These are phyloP conservation scores for Callionymus lyra DNA, from an alignment of 2,113 vertebrate species.

Conservation along the genomic window DNA sequence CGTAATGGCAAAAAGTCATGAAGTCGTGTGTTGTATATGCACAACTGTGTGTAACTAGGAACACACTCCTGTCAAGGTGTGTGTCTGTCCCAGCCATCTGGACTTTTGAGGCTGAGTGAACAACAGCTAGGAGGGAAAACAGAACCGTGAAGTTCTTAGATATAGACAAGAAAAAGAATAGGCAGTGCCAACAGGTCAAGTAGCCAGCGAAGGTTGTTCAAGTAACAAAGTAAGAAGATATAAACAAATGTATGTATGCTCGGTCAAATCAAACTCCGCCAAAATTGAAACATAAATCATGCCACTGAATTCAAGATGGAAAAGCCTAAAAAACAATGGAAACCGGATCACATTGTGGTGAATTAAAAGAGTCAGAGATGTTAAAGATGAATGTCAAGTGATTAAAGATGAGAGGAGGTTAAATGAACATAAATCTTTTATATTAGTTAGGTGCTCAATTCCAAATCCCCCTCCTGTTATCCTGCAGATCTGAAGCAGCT, in stretches of 20 bases:
- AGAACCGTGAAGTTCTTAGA: conserved; percentile 79
- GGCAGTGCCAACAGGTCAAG: conserved; percentile 12
- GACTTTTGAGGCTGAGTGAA: conserved; percentile 82
- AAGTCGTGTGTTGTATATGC: conserved; percentile 15
- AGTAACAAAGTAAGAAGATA: too few species aligned
- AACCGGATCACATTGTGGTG: conserved; percentile 55
- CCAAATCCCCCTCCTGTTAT: conserved; percentile 43
- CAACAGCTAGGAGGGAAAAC: conserved; percentile 93
- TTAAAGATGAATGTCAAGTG: conserved; percentile 54
- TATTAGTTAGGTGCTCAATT: conserved; percentile 52
- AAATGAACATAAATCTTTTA: conserved; percentile 37
- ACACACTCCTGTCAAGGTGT: conserved; percentile 28
- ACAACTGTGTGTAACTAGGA: conserved; percentile 11
- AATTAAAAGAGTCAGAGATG: conserved; percentile 56
- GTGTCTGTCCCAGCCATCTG: conserved; percentile 76
- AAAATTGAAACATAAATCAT: conserved; percentile 19
- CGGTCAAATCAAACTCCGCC: conserved; percentile 21
- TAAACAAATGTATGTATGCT: neutral
- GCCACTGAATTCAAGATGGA: conserved; percentile 3
- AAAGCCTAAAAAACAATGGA: conserved; percentile 15
- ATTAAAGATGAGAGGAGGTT: conserved; percentile 40
- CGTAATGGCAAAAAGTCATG: conserved; percentile 61
- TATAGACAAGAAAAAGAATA: conserved; percentile 68
- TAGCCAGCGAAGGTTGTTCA: too few species aligned
- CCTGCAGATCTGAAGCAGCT: conserved; percentile 46